A percentile compares a stretch with the other conserved stretches of the same genome.
phyloP scores from a whole-genome alignment of 2,888 invertebrate genomes.

The Bombylius discolor region DNA sequence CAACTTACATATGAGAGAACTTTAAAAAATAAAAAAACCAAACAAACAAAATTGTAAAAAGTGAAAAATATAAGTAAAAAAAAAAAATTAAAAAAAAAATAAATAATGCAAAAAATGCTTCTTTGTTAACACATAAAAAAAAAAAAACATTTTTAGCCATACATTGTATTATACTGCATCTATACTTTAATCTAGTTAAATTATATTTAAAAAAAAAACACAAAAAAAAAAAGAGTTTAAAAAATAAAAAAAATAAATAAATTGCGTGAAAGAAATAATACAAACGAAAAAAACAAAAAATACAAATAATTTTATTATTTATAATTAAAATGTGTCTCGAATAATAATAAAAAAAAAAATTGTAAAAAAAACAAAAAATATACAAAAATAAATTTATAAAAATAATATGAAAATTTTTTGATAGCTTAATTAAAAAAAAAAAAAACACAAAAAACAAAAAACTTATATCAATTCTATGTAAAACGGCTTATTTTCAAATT shows the following conservation, averaged over 20 bases:
- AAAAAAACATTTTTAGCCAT: slow-evolving; percentile 19
- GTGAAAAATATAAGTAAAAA: slow-evolving; percentile 6
- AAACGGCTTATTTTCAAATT: too few relatives aligned
- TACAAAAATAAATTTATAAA: too few relatives aligned
- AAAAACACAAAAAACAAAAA: too few relatives aligned
- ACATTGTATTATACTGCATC: slow-evolving; percentile 11
- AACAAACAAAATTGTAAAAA: neutral
- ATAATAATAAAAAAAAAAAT: too few relatives aligned
- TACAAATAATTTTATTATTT: too few relatives aligned
- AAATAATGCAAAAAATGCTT: slow-evolving; percentile 24
- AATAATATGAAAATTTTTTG: too few relatives aligned
- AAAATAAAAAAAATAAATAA: slow-evolving; percentile 6
- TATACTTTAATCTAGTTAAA: neutral
- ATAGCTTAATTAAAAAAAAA: too few relatives aligned
- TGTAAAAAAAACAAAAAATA: too few relatives aligned
- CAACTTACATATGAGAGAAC: neutral
- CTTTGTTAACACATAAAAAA: slow-evolving; percentile 28
- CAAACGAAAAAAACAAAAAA: neutral
- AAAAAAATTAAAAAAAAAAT: slow-evolving; percentile 9
- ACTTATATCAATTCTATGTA: too few relatives aligned
- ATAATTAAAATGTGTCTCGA: too few relatives aligned
- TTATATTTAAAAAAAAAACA: slow-evolving; percentile 9
- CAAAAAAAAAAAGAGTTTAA: too few relatives aligned
- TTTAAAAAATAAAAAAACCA: slow-evolving; percentile 4
- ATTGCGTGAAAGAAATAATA: neutral